Evolutionary conservation across 2,888 invertebrate genomes (phyloP), one percentile per base, ranked within the genome.

Genomic region (Habrosyne pyritoides): DNA sequence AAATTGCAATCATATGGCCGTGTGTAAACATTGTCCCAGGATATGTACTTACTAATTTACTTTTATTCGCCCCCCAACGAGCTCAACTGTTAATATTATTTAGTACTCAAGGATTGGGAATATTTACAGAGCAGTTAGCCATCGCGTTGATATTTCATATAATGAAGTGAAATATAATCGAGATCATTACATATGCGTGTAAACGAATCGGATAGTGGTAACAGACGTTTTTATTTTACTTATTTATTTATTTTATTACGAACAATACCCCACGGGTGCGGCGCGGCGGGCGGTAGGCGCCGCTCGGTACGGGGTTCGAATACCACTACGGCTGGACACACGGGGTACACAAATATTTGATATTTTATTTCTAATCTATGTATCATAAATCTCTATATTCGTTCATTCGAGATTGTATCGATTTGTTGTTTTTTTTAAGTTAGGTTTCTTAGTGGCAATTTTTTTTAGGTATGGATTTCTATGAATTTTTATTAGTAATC

Each of bases 211-310:
- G 60, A 58, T 48, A 56, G 28, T 48, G 52, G 53, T 30, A n/a
- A 59, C 49, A 51, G 53, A 50, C 30, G 2, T 50, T 28, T 28
- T 50, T 21, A 48, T 50, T 28, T 49, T 26, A 49, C 28, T 28
- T 21, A 46, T 46, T 30, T 52, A 21, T 28, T 26, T 28, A 50
- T 63, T 60, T 51, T 66, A 64, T 63, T 64, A 59, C 52, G 51
- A 54, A 36, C 49, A 30, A 49, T 28, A 46, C 22, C 26, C 54
- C 54, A 26, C 26, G 58, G 62, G 64, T 56, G 57, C 33, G 54
- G 59, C 82, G 61, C 84, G 66, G 71, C 83, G 75, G 83, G 84
- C 69, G 83, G 82, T 70, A 81, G 84, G 84, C 83, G 83, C 83
- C 84, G 65, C 61, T 53, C 60, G 57, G 59, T 50, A 56, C 66